Conservation (phyloP, 2,797 vertebrate genomes). For the Pipistrellus pipistrellus region DNA sequence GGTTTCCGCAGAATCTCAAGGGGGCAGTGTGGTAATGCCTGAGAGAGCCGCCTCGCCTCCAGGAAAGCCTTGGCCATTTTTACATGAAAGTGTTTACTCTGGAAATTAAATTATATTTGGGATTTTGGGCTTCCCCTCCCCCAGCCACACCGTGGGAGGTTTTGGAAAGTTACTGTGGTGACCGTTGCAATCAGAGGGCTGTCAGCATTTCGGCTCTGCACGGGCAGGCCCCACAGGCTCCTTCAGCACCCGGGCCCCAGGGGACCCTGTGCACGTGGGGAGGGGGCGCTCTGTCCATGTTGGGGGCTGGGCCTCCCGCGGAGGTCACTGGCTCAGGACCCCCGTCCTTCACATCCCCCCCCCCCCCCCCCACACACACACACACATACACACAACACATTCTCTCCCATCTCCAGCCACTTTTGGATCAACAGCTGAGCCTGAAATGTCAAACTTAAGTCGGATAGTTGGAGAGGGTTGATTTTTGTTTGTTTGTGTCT, state of each 20-base stretch:
- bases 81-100: conserved; percentile 81
- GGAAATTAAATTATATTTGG: conserved; percentile 86
- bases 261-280: conserved; percentile 40
- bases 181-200: conserved; percentile 72
- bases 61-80: conserved; percentile 77
- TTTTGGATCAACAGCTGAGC: conserved; percentile 58
- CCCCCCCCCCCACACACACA: too few relatives aligned
- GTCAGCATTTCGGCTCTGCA: conserved; percentile 75
- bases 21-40: conserved; percentile 87
- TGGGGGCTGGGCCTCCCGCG: neutral
- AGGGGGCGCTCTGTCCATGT: neutral
- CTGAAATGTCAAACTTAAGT: conserved; percentile 64
- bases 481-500: conserved; percentile 61
- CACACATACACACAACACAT: neutral
- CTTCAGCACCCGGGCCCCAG: conserved; percentile 64
- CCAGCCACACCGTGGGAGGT: conserved; percentile 81
- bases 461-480: neutral
- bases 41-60: conserved; percentile 72
- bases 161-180: conserved; percentile 85
- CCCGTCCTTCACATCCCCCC: too few relatives aligned
- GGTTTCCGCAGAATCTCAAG: conserved; percentile 85
- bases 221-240: conserved; percentile 18
- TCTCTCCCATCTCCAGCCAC: neutral
- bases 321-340: neutral
- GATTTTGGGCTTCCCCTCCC: conserved; percentile 81